Percentiles rank a stretch among this genome's conserved stretches.
Evolutionary conservation across 1,140 invertebrate species (phyloP).

Genomic region (Drosophila nikananu): DNA sequence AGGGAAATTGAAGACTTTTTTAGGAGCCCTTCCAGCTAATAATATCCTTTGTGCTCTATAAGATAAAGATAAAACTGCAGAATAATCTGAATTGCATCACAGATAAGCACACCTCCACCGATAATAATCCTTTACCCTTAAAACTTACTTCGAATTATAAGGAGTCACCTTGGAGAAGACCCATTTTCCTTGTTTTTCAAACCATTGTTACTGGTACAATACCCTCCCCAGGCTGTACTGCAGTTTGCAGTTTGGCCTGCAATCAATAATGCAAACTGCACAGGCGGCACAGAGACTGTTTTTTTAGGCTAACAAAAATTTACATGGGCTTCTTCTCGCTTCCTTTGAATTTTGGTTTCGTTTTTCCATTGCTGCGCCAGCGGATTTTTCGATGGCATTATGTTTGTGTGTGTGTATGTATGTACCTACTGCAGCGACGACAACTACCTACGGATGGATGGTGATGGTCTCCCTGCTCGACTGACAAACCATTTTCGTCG

Average conservation of each 20-base stretch:
- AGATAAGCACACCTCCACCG: not conserved
- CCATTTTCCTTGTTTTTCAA: slow-evolving; percentile 2
- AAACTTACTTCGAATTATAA: slow-evolving; percentile 2
- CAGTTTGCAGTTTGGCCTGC: slow-evolving; percentile 35
- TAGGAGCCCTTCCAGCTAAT: too few relatives aligned
- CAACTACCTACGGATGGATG: slow-evolving; percentile 33
- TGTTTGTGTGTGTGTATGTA: not conserved
- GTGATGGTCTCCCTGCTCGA: slow-evolving; percentile 31
- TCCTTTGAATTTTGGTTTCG: slow-evolving; percentile 59
- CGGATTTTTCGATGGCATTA: slow-evolving; percentile 53
- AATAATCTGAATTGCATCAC: slow-evolving; percentile 1
- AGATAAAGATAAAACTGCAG: not conserved
- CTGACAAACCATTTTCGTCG: slow-evolving; percentile 62
- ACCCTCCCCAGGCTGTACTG: slow-evolving; percentile 21
- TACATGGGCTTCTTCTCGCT: slow-evolving; percentile 67
- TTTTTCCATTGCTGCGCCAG: slow-evolving; percentile 67
- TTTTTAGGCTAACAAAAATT: slow-evolving; percentile 69
- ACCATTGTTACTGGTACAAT: slow-evolving; percentile 19
- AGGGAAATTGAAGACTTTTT: too few relatives aligned
- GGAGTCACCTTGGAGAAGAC: slow-evolving; percentile 15
- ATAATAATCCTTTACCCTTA: not conserved
- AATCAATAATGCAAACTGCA: slow-evolving; percentile 38
- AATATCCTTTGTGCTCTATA: not conserved
- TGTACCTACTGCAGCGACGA: slow-evolving; percentile 33
- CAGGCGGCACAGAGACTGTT: slow-evolving; percentile 30